Evolutionary conservation across 1,140 invertebrate genomes (phyloP).

Genomic region (Rhopalosiphum maidis): DNA sequence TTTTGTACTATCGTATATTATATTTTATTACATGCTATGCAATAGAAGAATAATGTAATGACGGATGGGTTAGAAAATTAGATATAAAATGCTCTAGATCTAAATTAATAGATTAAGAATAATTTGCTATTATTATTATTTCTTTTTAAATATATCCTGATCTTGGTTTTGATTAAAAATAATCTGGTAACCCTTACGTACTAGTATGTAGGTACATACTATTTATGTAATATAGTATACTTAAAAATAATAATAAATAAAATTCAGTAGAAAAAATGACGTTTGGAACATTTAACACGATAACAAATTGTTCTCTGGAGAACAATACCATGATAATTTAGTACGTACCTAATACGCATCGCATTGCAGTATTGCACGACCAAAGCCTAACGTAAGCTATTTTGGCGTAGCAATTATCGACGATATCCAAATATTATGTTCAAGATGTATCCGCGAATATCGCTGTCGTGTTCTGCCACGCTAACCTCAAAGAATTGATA

Average conservation of each 20-base stretch:
- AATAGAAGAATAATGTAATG: too few relatives aligned
- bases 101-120: too few relatives aligned
- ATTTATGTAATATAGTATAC: background rate
- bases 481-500: background rate
- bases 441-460: background rate
- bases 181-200: too few relatives aligned
- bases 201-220: background rate
- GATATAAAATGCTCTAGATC: too few relatives aligned
- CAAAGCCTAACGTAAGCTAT: background rate
- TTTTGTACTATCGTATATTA: too few relatives aligned
- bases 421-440: background rate
- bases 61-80: too few relatives aligned
- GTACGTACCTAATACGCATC: background rate
- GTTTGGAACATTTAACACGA: background rate
- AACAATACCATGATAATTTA: background rate
- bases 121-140: too few relatives aligned
- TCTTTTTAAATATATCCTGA: too few relatives aligned
- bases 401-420: background rate
- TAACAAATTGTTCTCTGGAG: slow-evolving; percentile 12
- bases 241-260: background rate
- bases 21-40: too few relatives aligned
- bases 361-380: background rate
- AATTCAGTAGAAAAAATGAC: background rate
- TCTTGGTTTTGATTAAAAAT: too few relatives aligned
- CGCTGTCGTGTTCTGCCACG: background rate